Percentiles rank a stretch among this genome's conserved stretches.
Evolutionary conservation across 2,888 invertebrate genomes (phyloP).

Genomic region (Amphipyra tragopoginis): DNA sequence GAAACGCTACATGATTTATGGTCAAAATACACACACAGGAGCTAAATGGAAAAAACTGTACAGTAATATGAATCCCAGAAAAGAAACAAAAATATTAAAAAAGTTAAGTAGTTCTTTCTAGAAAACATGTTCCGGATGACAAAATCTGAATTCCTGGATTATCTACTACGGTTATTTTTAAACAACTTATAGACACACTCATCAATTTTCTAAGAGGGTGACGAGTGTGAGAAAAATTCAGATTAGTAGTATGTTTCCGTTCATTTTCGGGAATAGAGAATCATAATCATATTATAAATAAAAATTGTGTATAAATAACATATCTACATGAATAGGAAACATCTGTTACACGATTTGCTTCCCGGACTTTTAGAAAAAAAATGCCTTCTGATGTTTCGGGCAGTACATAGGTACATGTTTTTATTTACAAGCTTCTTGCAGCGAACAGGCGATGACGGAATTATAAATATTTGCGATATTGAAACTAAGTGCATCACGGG

Average conservation of each 20-base stretch:
- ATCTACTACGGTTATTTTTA: slow-evolving; percentile 31
- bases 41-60: no score
- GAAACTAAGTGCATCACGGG: slow-evolving; percentile 48
- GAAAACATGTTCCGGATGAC: slow-evolving; percentile 16
- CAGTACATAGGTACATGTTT: slow-evolving; percentile 29
- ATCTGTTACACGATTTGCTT: slow-evolving; percentile 66
- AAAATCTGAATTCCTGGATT: slow-evolving; percentile 26
- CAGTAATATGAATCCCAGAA: no score
- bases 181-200: slow-evolving; percentile 34
- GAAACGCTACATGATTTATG: no score
- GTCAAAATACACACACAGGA: no score
- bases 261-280: slow-evolving; percentile 67
- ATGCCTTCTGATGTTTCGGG: slow-evolving; percentile 28
- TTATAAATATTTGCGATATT: slow-evolving; percentile 56
- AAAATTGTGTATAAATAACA: slow-evolving; percentile 61
- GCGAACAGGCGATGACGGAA: slow-evolving; percentile 40
- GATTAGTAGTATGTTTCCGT: slow-evolving; percentile 65
- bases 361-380: slow-evolving; percentile 49
- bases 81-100: no score
- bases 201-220: slow-evolving; percentile 56
- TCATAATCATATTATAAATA: slow-evolving; percentile 57
- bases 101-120: not conserved
- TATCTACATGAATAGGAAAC: slow-evolving; percentile 70
- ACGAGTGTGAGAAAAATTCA: slow-evolving; percentile 65
- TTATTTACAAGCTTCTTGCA: slow-evolving; percentile 40